Conservation (phyloP, 2,797 vertebrate species). For the Sciurus carolinensis region DNA sequence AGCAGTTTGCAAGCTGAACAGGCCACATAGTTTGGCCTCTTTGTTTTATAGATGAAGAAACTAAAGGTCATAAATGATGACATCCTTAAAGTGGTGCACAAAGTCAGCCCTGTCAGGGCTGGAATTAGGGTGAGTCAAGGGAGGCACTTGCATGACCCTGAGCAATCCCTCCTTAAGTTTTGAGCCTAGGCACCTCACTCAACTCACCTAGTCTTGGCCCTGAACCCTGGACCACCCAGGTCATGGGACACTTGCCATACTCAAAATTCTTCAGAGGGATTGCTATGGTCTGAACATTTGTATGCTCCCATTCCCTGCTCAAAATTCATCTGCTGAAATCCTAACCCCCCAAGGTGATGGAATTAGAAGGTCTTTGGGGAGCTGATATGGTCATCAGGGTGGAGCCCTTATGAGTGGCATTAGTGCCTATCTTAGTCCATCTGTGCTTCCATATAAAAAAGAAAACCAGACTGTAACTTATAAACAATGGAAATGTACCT, state of each 20-base stretch:
- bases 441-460: not conserved
- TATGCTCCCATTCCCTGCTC: not conserved
- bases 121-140: not conserved
- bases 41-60: conserved; percentile 39
- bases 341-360: not conserved
- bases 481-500: not conserved
- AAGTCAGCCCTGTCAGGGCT: not conserved
- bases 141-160: not conserved
- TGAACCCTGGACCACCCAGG: not conserved
- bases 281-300: not conserved
- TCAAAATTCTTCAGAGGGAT: not conserved
- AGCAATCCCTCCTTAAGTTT: not conserved
- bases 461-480: not conserved
- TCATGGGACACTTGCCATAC: not conserved
- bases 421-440: not conserved
- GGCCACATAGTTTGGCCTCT: not conserved
- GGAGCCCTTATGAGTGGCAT: not conserved
- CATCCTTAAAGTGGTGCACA: not conserved
- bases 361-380: not conserved
- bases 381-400: not conserved
- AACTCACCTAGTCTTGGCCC: not conserved
- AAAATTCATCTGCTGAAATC: not conserved
- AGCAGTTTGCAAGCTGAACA: not conserved
- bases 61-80: not conserved
- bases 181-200: not conserved